Evolutionary conservation across 2,888 invertebrate species (phyloP), one percentile per base, ranked within the genome.

Genomic region (Athripsodes cinereus): DNA sequence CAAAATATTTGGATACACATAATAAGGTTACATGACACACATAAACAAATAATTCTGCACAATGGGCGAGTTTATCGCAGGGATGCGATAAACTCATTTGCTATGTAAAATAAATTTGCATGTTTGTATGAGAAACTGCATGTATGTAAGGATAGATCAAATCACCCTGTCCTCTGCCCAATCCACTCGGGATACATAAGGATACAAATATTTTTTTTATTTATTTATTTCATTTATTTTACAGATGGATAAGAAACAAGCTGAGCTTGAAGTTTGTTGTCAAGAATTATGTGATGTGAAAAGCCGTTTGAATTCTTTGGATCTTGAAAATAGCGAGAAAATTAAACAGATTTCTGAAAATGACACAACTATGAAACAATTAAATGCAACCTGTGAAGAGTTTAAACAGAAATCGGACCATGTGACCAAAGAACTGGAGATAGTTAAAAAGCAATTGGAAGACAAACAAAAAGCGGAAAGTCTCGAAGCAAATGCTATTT

Each of bases 381-480:
- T 40, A 3, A n/a, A 5, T 3, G 5, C 13, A 3, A 13, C 3
- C 13, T 40, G 13, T 13, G n/a, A 40, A 5, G 40, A 40, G 2
- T 13, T 40, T 2, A 16, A 40, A 40, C 2, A n/a, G 40, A 40
- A 40, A 40, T 40, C 2, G 13, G 16, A 40, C n/a, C 13, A 13
- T 8, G 16, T 40, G n/a, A n/a, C 13, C 13, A 16, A 40, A 16
- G 44, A 55, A 19, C n/a, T 55, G 21, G 55, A 55, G 49, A n/a
- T 40, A 2, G 46, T 44, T 2, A 40, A 48, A 48, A 46, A 56
- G 44, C 22, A 52, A 20, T 26, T 56, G 19, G 52, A 48, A 35
- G 52, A 58, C 13, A 58, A 35, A 20, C 31, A 57, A 54, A 26
- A 58, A 44, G 18, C 46, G 53, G n/a, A 35, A 53, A 26, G 47